Conservation (phyloP, 1,140 invertebrate genomes). For the Drosophila cardini region DNA sequence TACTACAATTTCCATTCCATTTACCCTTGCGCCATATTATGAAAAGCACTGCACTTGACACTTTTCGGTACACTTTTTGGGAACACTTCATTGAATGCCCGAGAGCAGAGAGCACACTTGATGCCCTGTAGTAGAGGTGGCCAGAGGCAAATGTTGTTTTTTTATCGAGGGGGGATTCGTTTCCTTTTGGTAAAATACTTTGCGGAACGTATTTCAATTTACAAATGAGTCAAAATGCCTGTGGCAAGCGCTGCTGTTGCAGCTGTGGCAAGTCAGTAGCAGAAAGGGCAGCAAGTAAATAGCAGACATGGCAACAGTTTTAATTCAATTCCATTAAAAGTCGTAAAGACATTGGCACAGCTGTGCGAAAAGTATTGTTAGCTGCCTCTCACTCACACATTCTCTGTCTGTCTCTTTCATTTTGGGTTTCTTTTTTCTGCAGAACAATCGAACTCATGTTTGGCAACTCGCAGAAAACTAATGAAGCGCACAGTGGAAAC, state of each 20-base stretch:
- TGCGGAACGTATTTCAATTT: conserved; percentile 67
- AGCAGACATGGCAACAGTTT: conserved; percentile 68
- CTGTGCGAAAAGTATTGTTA: conserved; percentile 56
- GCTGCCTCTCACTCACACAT: neutral
- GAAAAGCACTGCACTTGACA: conserved; percentile 78
- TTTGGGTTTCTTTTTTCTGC: conserved; percentile 17
- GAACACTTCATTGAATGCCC: conserved; percentile 54
- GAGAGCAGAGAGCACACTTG: conserved; percentile 56
- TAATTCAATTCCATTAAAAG: conserved; percentile 83
- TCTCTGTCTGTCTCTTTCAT: conserved; percentile 21
- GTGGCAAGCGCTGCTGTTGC: conserved; percentile 47
- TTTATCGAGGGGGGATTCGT: neutral
- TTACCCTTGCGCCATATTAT: conserved; percentile 56
- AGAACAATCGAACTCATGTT: conserved; percentile 72
- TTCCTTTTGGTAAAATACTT: conserved; percentile 2
- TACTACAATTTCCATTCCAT: conserved; percentile 63
- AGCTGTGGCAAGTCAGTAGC: conserved; percentile 26
- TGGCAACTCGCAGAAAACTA: conserved; percentile 64
- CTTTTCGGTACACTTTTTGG: conserved; percentile 57
- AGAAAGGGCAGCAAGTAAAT: neutral
- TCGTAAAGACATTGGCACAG: conserved; percentile 68
- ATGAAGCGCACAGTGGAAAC: conserved; percentile 76
- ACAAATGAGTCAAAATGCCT: conserved; percentile 78
- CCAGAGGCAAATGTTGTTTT: conserved; percentile 1
- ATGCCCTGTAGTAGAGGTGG: neutral